Evolutionary conservation across 2,797 vertebrate genomes (phyloP).

Genomic region (Dendrocincla tyrannina): DNA sequence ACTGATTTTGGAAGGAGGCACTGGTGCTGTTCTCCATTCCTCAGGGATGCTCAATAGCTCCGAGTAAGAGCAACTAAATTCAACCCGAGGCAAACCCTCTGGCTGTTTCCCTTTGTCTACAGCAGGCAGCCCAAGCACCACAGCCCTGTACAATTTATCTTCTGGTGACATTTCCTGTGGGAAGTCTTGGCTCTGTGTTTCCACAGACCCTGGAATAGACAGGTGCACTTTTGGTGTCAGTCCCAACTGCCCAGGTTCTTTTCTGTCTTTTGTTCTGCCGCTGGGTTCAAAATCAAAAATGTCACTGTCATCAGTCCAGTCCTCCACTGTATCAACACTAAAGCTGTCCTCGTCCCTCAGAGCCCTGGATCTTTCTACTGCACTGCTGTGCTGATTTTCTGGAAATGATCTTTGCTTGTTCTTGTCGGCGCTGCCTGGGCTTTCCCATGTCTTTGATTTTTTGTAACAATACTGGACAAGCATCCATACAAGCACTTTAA

Average conservation of each 20-base stretch:
- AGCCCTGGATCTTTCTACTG: conserved; percentile 53
- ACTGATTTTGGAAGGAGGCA: conserved; percentile 80
- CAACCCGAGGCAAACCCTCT: conserved; percentile 64
- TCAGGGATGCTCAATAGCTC: conserved; percentile 85
- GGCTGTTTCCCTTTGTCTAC: conserved; percentile 82
- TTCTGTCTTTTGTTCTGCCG: conserved; percentile 79
- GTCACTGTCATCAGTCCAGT: conserved; percentile 91
- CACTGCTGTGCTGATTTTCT: background rate
- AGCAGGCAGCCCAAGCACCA: conserved; percentile 87
- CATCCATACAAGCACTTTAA: conserved; percentile 92
- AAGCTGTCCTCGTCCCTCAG: conserved; percentile 84
- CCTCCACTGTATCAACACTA: conserved; percentile 82
- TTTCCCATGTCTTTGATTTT: conserved; percentile 69
- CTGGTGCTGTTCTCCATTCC: conserved; percentile 86
- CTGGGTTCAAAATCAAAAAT: conserved; percentile 87
- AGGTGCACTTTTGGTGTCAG: conserved; percentile 73
- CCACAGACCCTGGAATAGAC: conserved; percentile 90
- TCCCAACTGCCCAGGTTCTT: conserved; percentile 67
- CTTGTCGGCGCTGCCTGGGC: conserved; percentile 37
- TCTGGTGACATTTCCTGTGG: conserved; percentile 80
- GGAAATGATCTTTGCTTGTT: conserved; percentile 6
- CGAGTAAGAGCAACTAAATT: conserved; percentile 87
- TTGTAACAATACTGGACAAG: conserved; percentile 88
- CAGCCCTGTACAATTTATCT: conserved; percentile 82
- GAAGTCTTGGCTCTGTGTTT: conserved; percentile 81